Evolutionary conservation across 2,113 vertebrate genomes (phyloP).

Genomic region (Orycteropus afer): DNA sequence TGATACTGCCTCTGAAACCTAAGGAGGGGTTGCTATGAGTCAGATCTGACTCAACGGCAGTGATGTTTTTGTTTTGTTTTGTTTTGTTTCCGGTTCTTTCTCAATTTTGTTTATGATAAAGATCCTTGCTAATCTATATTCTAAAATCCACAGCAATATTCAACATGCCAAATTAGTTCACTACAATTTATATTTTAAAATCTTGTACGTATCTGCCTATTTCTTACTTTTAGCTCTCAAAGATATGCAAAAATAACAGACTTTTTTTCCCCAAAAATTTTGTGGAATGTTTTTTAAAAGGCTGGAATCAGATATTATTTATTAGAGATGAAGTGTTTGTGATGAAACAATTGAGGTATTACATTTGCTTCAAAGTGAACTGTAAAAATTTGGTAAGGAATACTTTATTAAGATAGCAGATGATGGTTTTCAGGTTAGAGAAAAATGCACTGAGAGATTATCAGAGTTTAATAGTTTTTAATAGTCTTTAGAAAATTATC

Average conservation of each 20-base stretch:
- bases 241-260: background rate
- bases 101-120: background rate
- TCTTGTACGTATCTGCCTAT: background rate
- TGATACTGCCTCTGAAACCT: too few species aligned
- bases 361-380: background rate
- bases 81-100: too few species aligned
- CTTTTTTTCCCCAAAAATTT: background rate
- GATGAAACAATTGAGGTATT: background rate
- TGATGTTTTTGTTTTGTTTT: too few species aligned
- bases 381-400: background rate
- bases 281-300: background rate
- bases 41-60: too few species aligned
- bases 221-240: background rate
- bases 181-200: constrained; percentile 12
- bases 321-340: background rate
- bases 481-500: background rate
- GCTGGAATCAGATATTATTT: background rate
- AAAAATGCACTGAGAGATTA: background rate
- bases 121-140: background rate
- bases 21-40: too few species aligned
- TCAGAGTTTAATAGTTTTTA: background rate
- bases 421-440: background rate
- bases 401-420: background rate
- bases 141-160: background rate
- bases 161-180: background rate